Percentiles rank a stretch among this genome's conserved stretches.
phyloP scores from a whole-genome alignment of 2,888 invertebrate genomes.

The Idaea dimidiata region DNA sequence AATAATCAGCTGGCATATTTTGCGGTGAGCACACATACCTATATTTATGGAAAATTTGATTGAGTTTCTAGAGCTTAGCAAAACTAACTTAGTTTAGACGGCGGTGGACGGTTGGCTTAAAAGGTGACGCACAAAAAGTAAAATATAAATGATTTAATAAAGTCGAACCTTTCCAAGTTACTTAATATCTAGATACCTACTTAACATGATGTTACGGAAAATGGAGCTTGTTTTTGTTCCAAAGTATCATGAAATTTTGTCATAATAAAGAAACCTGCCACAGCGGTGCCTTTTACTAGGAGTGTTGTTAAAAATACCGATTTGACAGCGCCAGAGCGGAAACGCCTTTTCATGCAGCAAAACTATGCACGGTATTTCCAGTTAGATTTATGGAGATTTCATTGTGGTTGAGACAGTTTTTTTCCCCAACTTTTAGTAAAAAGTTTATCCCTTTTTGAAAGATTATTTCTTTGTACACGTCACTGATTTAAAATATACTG shows the following conservation, averaged over 20 bases:
- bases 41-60: no score
- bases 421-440: background rate
- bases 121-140: no score
- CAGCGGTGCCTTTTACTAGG: background rate
- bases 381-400: background rate
- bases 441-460: background rate
- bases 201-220: no score
- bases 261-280: background rate
- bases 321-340: slow-evolving; percentile 14
- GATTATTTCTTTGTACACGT: background rate
- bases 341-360: slow-evolving; percentile 10
- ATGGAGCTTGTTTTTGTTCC: background rate
- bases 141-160: no score
- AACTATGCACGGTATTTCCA: background rate
- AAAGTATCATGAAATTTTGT: background rate
- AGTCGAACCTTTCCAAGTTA: no score
- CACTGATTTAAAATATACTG: background rate
- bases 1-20: no score
- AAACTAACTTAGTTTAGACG: no score
- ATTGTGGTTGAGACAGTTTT: background rate
- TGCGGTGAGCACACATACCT: no score
- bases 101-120: no score
- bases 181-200: no score
- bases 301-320: slow-evolving; percentile 9
- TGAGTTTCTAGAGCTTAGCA: no score